phyloP scores from a whole-genome alignment of 2,797 vertebrate genomes.

The Decapterus maruadsi region DNA sequence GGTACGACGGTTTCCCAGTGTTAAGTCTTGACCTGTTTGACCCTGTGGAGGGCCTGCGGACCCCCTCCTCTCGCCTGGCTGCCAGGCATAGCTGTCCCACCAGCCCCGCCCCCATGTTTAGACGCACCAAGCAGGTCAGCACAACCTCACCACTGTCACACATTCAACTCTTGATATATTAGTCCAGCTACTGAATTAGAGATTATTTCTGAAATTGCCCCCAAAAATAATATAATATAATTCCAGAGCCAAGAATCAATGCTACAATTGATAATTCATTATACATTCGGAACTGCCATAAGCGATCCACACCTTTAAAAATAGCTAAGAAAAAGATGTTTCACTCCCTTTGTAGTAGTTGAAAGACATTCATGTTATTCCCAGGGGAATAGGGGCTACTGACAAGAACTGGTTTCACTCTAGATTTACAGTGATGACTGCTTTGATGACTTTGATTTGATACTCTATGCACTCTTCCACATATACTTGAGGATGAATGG shows the following conservation, averaged over 20 bases:
- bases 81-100: constrained; percentile 92
- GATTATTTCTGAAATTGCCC: too few species aligned
- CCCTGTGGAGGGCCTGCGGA: constrained; percentile 87
- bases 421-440: not conserved
- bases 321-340: not conserved
- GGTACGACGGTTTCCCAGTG: constrained; percentile 96
- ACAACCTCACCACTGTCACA: not conserved
- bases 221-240: too few species aligned
- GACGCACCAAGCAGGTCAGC: constrained; percentile 97
- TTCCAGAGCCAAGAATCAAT: not conserved
- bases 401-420: constrained; percentile 1
- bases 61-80: constrained; percentile 85
- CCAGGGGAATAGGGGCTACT: not conserved
- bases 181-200: too few species aligned
- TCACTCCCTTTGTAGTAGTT: not conserved
- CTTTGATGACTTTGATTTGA: not conserved
- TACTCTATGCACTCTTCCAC: too few species aligned
- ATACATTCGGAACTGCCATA: not conserved
- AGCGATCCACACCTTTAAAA: not conserved
- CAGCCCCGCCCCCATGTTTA: constrained; percentile 96
- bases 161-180: not conserved
- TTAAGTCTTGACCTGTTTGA: constrained; percentile 93
- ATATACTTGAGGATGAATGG: not conserved
- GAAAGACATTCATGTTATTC: not conserved
- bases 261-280: not conserved